phyloP scores from a whole-genome alignment of 2,113 vertebrate genomes.

The Ancistrus triradiatus region DNA sequence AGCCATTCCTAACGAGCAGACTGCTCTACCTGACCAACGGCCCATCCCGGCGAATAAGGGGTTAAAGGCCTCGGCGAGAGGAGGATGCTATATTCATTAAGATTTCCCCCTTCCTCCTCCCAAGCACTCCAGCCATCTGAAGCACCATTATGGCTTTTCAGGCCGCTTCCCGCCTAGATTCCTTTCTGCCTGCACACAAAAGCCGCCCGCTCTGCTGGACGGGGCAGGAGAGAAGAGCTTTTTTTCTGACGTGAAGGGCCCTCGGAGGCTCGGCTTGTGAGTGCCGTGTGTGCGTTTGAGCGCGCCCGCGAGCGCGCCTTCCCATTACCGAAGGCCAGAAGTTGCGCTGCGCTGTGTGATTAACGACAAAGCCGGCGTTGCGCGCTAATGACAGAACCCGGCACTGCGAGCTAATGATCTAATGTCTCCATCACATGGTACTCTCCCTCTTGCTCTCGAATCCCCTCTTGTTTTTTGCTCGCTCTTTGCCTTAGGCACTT shows the following conservation, averaged over 20 bases:
- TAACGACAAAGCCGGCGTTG: constrained; percentile 69
- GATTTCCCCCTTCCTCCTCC: constrained; percentile 60
- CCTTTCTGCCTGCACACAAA: constrained; percentile 66
- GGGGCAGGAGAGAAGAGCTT: constrained; percentile 39
- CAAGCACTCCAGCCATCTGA: constrained; percentile 65
- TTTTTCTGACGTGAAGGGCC: constrained; percentile 55
- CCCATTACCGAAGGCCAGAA: constrained; percentile 50
- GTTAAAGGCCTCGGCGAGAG: constrained; percentile 55
- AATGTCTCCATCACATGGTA: constrained; percentile 58
- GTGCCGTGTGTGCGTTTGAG: constrained; percentile 11
- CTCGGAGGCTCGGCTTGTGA: constrained; percentile 53
- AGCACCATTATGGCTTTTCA: constrained; percentile 75
- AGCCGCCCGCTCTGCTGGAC: constrained; percentile 58
- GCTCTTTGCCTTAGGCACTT: constrained; percentile 5
- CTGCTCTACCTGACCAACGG: too few relatives aligned
- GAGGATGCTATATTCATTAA: constrained; percentile 72
- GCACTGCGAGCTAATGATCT: constrained; percentile 73
- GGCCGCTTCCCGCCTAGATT: constrained; percentile 73
- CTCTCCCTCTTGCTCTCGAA: neutral
- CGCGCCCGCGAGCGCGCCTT: constrained; percentile 35
- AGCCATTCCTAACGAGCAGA: too few relatives aligned
- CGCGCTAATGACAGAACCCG: constrained; percentile 66
- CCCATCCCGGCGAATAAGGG: neutral
- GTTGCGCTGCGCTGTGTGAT: constrained; percentile 70
- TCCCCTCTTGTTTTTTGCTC: neutral